Base-by-base conservation (phyloP, 30 jellyfish, hydroid and myxozoan species). In the Phacellophora camtschatica region DNA sequence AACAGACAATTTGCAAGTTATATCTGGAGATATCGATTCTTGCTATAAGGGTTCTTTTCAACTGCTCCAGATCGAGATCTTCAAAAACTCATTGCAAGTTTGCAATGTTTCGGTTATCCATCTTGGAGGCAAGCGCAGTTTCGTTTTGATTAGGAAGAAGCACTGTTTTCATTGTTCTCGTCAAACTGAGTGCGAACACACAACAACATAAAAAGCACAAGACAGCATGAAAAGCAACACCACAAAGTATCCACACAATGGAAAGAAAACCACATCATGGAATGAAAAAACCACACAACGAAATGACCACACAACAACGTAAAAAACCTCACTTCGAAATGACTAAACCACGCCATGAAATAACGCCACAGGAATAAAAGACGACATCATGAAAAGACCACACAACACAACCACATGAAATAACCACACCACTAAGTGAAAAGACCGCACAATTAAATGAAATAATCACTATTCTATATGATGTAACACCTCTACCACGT, bases 11-110 rank as follows among this genome's bases (percentile, higher is more conserved):
- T 69, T 77, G 27, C 78, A 64, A 32, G 70, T 63, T 16, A 68
- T 71, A 66, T 83, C 81, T 2, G 88, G 95, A 18, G 88, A 7
- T 16, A 80, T 65, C 66, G 63, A 62, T 29, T 80, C 91, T 10
- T 30, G 37, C n/a, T 22, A n/a, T 57, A 77, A 77, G n/a, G 67
- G 12, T 62, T 36, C 16, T 54, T 39, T 55, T 59, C 32, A 18
- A 42, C 35, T 80, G 72, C 24, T 45, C 36, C 25, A 80, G 12
- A 30, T 77, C 29, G 0, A 80, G 91, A 19, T 41, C 65, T 30
- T 25, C 4, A 6, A 61, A 34, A 61, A 61, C 54, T 43, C 4
- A 1, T 43, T 43, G 22, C 56, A 43, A 10, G 4, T 43, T 43
- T 43, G 1, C n/a, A n/a, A n/a, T n/a, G n/a, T n/a, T n/a, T n/a